Evolutionary conservation across 2,113 vertebrate genomes (phyloP).

Genomic region (rabbit (Oryctolagus cuniculus)): DNA sequence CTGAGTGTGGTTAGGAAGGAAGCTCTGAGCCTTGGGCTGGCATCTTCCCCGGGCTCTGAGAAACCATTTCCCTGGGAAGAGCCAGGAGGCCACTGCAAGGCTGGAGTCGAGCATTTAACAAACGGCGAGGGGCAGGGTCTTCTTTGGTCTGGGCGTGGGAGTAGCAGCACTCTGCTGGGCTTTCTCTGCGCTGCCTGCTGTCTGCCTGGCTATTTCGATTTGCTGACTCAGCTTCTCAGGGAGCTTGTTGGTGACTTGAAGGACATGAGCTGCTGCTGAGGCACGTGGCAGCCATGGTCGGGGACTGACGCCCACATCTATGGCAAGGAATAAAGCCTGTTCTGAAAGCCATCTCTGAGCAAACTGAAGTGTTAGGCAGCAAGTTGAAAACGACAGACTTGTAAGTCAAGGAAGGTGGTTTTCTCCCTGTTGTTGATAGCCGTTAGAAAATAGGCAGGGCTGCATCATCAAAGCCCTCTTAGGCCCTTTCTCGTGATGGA

Average conservation of each 20-base stretch:
- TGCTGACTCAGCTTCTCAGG: conserved; percentile 11
- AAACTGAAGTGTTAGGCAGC: background rate
- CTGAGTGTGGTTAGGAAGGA: background rate
- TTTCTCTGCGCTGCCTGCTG: background rate
- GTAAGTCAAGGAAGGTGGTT: background rate
- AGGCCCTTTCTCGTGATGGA: background rate
- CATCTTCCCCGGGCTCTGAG: background rate
- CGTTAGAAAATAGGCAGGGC: background rate
- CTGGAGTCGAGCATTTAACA: background rate
- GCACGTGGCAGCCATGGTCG: background rate
- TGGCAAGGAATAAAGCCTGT: background rate
- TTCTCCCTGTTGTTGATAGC: background rate
- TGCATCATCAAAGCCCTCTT: background rate
- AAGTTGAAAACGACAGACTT: background rate
- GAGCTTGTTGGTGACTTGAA: background rate
- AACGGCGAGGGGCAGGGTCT: background rate
- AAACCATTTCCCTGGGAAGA: background rate
- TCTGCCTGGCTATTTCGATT: background rate
- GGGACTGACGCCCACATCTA: background rate
- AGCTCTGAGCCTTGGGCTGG: background rate
- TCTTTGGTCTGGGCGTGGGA: background rate
- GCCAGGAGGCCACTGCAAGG: background rate
- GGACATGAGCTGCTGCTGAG: background rate
- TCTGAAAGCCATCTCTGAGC: conserved; percentile 22
- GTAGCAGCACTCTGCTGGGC: background rate